Evolutionary conservation across 2,113 vertebrate genomes (phyloP), one percentile per base, ranked within the genome.

Genomic region (Cairina moschata): DNA sequence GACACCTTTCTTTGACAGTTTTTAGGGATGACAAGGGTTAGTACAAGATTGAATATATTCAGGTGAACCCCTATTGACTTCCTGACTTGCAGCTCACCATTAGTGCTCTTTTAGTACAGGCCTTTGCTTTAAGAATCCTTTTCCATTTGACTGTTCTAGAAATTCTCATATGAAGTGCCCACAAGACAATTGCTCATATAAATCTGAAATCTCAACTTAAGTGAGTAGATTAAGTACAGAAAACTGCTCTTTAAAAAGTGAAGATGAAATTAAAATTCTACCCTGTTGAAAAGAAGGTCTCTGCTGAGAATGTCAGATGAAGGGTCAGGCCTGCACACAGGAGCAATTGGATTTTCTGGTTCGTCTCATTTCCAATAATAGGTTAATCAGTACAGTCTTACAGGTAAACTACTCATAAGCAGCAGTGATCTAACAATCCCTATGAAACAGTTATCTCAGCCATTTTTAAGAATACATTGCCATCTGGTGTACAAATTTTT

Each of bases 381-480:
- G 17, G 9, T 48, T 62, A 42, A 85, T 72, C 40, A 67, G 23
- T 20, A 68, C 8, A 46, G 22, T 29, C 38, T 17, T 68, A 54
- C 18, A 69, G 25, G 69, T 63, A 23, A 48, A 75, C 4, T 36
- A 65, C 18, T 79, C 0, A 2, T 58, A 89, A 84, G 11, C 28
- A 88, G 44, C 17, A 78, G 12, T 52, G 32, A 40, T 71, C 32
- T 52, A 31, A 63, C 11, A 14, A 63, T 93, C 29, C 32, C 67
- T 32, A 50, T 31, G 32, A 77, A 94, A 59, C 3, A 2, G 11
- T 65, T 75, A 2, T 29, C 50, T 60, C 73, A 60, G 66, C 14
- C 29, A 79, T 97, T 96, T 83, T 91, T 93, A 92, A 90, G 94
- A 97, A 94, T 93, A 96, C 36, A 96, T 95, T 97, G 97, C 97